Conservation (phyloP, 2,888 invertebrate species). For the Drosophila multiciliata region DNA sequence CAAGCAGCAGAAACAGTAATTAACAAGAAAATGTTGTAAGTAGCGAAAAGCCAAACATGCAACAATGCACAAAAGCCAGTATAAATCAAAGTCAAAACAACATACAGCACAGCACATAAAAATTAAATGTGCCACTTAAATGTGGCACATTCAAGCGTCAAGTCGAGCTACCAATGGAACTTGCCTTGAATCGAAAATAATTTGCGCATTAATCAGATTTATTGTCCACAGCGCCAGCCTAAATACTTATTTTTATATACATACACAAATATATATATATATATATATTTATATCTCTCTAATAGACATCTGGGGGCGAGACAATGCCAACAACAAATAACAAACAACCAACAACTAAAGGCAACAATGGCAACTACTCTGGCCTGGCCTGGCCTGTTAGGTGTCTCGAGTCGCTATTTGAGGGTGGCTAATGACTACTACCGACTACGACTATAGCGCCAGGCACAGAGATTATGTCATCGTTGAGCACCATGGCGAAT, state of each 20-base stretch:
- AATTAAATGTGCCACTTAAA: conserved; percentile 64
- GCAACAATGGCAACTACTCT: conserved; percentile 21
- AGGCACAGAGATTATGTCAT: conserved; percentile 53
- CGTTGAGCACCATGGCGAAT: conserved; percentile 35
- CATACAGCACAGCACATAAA: conserved; percentile 39
- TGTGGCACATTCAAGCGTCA: conserved; percentile 37
- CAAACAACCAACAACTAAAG: conserved; percentile 27
- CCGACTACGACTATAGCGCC: conserved; percentile 7
- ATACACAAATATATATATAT: conserved; percentile 1
- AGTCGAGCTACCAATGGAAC: conserved; percentile 28
- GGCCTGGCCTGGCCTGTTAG: conserved; percentile 26
- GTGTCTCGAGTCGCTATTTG: conserved; percentile 49
- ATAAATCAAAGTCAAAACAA: conserved; percentile 75
- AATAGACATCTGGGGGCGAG: conserved; percentile 59
- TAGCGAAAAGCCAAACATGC: conserved; percentile 31
- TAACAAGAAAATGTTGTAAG: conserved; percentile 51
- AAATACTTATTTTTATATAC: conserved; percentile 32
- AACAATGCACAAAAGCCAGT: conserved; percentile 26
- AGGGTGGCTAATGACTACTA: conserved; percentile 57
- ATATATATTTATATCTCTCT: conserved; percentile 21
- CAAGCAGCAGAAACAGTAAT: conserved; percentile 20
- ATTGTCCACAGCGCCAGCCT: conserved; percentile 56
- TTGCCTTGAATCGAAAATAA: conserved; percentile 66
- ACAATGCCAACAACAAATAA: conserved; percentile 43
- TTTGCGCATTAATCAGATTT: conserved; percentile 72